Base-by-base conservation (phyloP, 2,113 vertebrate species). In the Indri indri region DNA sequence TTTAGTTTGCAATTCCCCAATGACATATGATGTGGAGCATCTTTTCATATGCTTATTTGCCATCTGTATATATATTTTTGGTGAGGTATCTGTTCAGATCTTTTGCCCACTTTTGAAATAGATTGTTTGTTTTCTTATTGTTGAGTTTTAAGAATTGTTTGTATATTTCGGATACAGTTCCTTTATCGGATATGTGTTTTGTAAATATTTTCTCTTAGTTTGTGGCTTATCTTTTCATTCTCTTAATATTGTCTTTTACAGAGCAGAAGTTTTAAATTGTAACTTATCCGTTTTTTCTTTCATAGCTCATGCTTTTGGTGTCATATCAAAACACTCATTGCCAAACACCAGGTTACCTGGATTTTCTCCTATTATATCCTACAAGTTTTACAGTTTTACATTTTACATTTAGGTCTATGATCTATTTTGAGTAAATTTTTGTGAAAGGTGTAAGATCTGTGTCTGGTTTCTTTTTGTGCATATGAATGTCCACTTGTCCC, bases 91-190 rank as follows among this genome's bases (percentile, higher is more conserved):
- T 80, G 18, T 68, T 88, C 66, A 81, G n/a, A 84, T 59, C 9
- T 61, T 63, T 94, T 81, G 8, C 25, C 25, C 10, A 22, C 40
- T 89, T 92, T 89, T 89, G 71, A 80, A 73, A 73, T 74, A 47
- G 25, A 13, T 50, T 89, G 34, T 90, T 61, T 95, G 37, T 86
- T 61, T 95, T 65, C 54, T 94, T 92, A 47, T 95, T 66, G 32
- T 63, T 82, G 52, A 57, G 30, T 91, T 94, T 83, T 81, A 74
- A 81, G 68, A 47, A 22, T 50, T 85, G 40, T 84, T 50, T 85
- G 9, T 59, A 5, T 54, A 20, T 85, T 70, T 45, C 20, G 13
- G 76, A 73, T 52, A 8, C 76, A 42, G 10, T 30, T 32, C 8
- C 12, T 92, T 90, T 59, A 61, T 90, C 81, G 59, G 20, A 37